Base-by-base conservation (phyloP, 2,113 vertebrate genomes). In the Sceloporus tristichus region DNA sequence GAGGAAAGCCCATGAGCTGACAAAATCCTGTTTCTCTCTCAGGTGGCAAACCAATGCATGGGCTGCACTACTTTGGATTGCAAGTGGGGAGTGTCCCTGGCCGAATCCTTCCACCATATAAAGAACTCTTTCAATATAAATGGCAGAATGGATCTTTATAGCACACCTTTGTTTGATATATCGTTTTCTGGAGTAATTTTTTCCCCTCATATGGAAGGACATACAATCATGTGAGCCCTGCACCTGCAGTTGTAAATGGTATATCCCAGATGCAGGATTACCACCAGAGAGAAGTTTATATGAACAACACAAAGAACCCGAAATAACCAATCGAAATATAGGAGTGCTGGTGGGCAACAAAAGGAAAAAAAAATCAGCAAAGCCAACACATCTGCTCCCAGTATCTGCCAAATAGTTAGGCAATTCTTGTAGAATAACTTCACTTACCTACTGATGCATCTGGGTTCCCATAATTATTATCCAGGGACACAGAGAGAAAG, bases 381-480 rank as follows among this genome's bases (percentile, higher is more conserved):
- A 40, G 96, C 95, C 96, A 96, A 89, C 88, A 94, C 95, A 96
- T 97, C 96, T 95, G 95, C 95, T 95, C 95, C 2, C 90, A 88
- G 91, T 94, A 94, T 92, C 95, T 97, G 96, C 96, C 96, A 96
- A 95, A 88, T 89, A 95, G 93, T 94, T 95, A 96, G 94, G 94
- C 96, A 94, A 94, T 86, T 95, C 95, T 95, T 96, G 95, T 96
- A 96, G 96, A 96, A 95, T 96, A 97, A 96, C 93, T 96, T 93
- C 95, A 94, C 96, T 96, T 95, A 96, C 94, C 93, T 80, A 40
- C 96, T 96, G 94, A 97, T 27, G 94, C 96, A 97, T 96, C 97
- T 97, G 96, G 95, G 96, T 93, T 94, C 81, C 95, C 29, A 10
- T 92, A 95, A 94, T 94, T 96, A 87, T 96, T 92, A 94, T 94